These are phyloP conservation scores for Myopa testacea DNA, from an alignment of 2,888 invertebrate genomes.

Conservation along the genomic window DNA sequence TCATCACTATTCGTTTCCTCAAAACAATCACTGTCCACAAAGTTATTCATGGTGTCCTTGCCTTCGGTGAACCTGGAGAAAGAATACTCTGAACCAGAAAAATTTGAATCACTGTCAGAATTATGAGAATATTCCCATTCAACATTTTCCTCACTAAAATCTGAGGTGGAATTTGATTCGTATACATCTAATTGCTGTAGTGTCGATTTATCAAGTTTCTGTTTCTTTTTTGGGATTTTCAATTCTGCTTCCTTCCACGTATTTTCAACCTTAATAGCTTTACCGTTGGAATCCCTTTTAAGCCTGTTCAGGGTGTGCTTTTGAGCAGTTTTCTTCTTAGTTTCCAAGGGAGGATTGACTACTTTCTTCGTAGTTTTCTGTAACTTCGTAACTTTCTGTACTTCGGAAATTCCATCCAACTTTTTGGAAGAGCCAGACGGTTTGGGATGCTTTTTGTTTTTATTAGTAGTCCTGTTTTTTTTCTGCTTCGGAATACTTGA, in stretches of 20 bases:
- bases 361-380: not conserved
- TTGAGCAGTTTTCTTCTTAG: too few relatives aligned
- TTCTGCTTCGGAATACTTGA: not conserved
- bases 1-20: not conserved
- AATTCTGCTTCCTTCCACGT: not conserved
- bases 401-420: not conserved
- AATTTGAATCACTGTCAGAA: not conserved
- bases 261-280: not conserved
- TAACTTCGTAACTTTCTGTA: not conserved
- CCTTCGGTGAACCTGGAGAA: not conserved
- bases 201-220: not conserved
- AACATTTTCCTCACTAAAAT: not conserved
- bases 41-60: not conserved
- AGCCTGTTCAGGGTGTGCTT: not conserved
- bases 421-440: not conserved
- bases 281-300: not conserved
- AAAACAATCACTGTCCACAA: not conserved
- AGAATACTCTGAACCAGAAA: conserved; percentile 1
- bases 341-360: too few relatives aligned
- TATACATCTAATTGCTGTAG: not conserved
- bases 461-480: not conserved
- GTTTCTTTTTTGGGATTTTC: conserved; percentile 1
- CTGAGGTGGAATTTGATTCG: not conserved
- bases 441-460: conserved; percentile 5
- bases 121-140: not conserved